Evolutionary conservation across 2,113 vertebrate genomes (phyloP).

Genomic region (Alexandromys fortis): DNA sequence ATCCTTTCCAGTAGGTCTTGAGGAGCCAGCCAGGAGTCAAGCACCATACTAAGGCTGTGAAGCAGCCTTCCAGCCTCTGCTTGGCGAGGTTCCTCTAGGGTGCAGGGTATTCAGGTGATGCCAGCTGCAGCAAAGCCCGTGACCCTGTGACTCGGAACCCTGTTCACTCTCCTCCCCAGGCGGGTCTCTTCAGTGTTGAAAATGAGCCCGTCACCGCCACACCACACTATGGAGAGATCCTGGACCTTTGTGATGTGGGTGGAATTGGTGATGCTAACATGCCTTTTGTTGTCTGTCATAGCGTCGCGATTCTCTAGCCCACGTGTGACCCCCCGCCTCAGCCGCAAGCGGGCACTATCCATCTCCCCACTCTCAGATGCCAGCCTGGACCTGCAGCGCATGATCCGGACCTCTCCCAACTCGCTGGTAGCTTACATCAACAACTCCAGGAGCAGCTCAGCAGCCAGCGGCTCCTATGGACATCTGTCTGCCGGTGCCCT

Average conservation of each 20-base stretch:
- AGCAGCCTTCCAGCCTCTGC: neutral
- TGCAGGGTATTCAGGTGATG: neutral
- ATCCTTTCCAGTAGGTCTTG: neutral
- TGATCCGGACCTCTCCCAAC: constrained; percentile 99
- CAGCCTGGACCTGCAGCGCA: constrained; percentile 99
- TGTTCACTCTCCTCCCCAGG: neutral
- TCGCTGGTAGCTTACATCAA: constrained; percentile 99
- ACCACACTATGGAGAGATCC: neutral
- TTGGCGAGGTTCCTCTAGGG: neutral
- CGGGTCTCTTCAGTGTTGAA: neutral
- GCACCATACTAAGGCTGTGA: neutral
- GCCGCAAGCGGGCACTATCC: constrained; percentile 95
- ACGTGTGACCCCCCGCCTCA: constrained; percentile 93
- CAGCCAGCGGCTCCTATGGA: constrained; percentile 97
- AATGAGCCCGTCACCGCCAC: neutral
- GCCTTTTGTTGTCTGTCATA: constrained; percentile 79
- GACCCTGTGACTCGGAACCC: neutral
- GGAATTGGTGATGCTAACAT: neutral
- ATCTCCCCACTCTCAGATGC: constrained; percentile 97
- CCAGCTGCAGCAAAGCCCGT: neutral
- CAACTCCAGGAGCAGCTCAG: constrained; percentile 98
- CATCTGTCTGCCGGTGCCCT: constrained; percentile 96
- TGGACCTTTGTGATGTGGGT: neutral
- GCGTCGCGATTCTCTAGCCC: constrained; percentile 97
- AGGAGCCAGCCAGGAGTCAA: neutral